phyloP scores from a whole-genome alignment of 1,140 invertebrate genomes.

The Tachypleus tridentatus region DNA sequence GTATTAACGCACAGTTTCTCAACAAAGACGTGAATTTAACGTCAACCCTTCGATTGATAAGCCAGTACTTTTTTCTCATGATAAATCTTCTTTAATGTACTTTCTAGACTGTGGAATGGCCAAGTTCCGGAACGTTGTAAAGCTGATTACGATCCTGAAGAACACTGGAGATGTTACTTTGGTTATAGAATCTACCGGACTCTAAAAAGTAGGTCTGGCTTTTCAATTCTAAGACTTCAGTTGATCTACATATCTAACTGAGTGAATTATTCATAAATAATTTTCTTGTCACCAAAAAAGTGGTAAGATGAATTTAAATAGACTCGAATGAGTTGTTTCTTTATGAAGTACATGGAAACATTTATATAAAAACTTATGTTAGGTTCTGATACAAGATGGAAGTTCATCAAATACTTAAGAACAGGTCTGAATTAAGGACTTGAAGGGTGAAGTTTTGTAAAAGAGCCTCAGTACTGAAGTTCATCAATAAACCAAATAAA shows the following conservation, averaged over 20 bases:
- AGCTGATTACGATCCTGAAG: constrained; percentile 45
- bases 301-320: no score
- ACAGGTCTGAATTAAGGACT: no score
- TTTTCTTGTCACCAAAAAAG: not conserved
- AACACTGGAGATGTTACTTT: constrained; percentile 85
- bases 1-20: no score
- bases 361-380: no score
- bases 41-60: not conserved
- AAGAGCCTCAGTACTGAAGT: no score
- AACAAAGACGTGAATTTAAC: no score
- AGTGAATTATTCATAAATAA: not conserved
- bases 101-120: constrained; percentile 58
- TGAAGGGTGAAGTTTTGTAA: no score
- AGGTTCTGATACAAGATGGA: no score
- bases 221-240: not conserved
- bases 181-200: constrained; percentile 80
- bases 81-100: constrained; percentile 1
- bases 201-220: constrained; percentile 50
- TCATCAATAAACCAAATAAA: no score
- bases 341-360: no score
- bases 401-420: no score
- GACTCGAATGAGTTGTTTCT: no score
- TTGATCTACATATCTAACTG: not conserved
- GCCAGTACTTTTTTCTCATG: not conserved
- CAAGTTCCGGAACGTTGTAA: constrained; percentile 60